Evolutionary conservation across 2,113 vertebrate species (phyloP).

Genomic region (Myotis yumanensis): DNA sequence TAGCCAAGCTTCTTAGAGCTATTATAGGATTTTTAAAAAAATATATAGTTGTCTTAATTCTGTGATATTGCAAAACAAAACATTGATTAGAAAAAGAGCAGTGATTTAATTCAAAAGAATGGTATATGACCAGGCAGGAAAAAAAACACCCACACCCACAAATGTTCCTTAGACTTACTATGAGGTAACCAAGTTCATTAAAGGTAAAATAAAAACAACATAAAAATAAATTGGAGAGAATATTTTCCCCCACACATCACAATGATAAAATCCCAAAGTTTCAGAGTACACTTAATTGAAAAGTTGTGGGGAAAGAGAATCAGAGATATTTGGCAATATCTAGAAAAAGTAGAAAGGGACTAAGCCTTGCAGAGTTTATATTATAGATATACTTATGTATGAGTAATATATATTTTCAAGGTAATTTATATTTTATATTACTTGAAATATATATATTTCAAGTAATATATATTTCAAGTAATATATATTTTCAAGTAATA

Average conservation of each 20-base stretch:
- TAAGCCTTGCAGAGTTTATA: neutral
- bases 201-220: constrained; percentile 1
- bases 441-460: too few species aligned
- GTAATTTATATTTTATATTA: neutral
- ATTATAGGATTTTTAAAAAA: neutral
- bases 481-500: neutral
- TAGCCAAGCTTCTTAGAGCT: constrained; percentile 10
- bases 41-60: neutral
- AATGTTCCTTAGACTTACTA: neutral
- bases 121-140: neutral
- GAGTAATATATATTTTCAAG: neutral
- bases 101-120: constrained; percentile 31
- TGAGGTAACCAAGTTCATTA: neutral
- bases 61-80: constrained; percentile 26
- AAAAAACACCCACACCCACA: neutral
- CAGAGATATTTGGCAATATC: neutral
- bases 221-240: neutral
- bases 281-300: neutral
- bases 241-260: neutral
- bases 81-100: neutral
- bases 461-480: neutral
- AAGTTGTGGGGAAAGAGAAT: neutral
- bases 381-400: neutral
- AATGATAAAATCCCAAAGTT: neutral
- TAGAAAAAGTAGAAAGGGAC: neutral